phyloP scores from a whole-genome alignment of 2,888 invertebrate species.

The Xestia ashworthii region DNA sequence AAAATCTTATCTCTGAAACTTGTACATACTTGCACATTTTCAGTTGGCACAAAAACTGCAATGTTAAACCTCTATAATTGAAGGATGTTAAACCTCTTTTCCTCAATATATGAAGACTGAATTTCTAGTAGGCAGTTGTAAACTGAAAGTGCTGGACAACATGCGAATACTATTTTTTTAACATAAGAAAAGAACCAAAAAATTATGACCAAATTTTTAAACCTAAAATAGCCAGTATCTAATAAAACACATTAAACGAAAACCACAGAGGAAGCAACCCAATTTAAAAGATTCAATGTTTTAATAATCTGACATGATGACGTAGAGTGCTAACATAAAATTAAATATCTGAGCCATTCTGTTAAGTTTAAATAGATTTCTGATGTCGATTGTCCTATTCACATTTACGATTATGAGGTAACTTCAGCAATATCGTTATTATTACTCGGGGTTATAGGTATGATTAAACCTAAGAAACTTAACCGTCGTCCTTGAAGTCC shows the following conservation, averaged over 20 bases:
- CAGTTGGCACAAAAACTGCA: too few relatives aligned
- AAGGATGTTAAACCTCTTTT: too few relatives aligned
- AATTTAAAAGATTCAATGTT: background rate
- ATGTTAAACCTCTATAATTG: background rate
- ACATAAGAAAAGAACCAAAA: too few relatives aligned
- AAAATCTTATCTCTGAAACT: too few relatives aligned
- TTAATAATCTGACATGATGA: background rate
- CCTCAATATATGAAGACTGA: background rate
- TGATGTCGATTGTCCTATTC: background rate
- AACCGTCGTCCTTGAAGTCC: background rate
- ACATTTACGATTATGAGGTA: background rate
- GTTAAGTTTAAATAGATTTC: too few relatives aligned
- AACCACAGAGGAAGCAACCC: background rate
- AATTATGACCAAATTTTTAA: background rate
- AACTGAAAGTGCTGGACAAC: background rate
- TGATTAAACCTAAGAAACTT: background rate
- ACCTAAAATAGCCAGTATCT: background rate
- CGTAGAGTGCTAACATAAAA: background rate
- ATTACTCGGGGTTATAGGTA: background rate
- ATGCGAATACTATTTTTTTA: too few relatives aligned
- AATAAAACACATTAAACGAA: too few relatives aligned
- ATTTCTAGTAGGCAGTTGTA: background rate
- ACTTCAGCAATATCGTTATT: constrained; percentile 15
- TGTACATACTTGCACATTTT: too few relatives aligned
- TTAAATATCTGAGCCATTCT: too few relatives aligned